A percentile compares a stretch with the other conserved stretches of the same genome.
These are phyloP conservation scores for Zeugodacus cucurbitae DNA, from an alignment of 1,140 invertebrate species.

Conservation along the genomic window DNA sequence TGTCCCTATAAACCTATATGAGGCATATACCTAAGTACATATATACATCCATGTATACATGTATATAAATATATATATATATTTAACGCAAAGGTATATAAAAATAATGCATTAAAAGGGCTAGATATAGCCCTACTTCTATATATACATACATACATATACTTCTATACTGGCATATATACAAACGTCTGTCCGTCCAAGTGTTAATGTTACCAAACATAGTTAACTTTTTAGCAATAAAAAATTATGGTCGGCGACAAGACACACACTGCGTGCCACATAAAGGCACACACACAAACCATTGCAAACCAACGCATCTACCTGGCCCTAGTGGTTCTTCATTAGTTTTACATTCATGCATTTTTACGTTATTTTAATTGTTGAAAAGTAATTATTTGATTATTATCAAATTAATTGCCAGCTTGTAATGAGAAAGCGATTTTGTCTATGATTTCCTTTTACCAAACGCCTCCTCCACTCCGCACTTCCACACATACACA, in stretches of 20 bases:
- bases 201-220: slow-evolving; percentile 17
- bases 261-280: background rate
- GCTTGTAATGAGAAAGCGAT: slow-evolving; percentile 36
- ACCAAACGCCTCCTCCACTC: background rate
- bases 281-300: background rate
- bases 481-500: background rate
- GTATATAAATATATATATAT: background rate
- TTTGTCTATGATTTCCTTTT: slow-evolving; percentile 7
- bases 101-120: too few relatives aligned
- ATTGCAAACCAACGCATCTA: background rate
- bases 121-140: background rate
- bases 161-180: background rate
- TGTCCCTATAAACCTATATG: background rate
- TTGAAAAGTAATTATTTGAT: slow-evolving; percentile 38
- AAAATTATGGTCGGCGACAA: background rate
- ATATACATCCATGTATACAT: background rate
- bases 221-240: background rate
- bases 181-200: background rate
- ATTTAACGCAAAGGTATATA: too few relatives aligned
- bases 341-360: background rate
- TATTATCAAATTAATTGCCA: slow-evolving; percentile 35
- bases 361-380: slow-evolving; percentile 38
- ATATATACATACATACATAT: background rate
- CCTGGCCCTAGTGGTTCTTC: background rate
- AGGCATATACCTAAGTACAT: background rate